phyloP scores from a whole-genome alignment of 2,888 invertebrate genomes.

The Metallyticus violacea region DNA sequence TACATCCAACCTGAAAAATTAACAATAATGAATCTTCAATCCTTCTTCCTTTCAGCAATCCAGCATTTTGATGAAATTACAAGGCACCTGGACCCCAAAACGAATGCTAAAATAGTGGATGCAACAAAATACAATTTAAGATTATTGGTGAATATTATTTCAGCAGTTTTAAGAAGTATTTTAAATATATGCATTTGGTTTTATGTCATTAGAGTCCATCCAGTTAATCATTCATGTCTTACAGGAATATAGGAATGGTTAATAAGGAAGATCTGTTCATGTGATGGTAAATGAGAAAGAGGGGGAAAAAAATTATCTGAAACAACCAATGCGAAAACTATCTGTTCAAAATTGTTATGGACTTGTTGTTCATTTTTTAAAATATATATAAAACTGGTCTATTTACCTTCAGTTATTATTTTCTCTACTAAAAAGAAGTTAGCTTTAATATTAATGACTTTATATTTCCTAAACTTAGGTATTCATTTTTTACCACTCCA shows the following conservation, averaged over 20 bases:
- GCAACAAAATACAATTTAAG: neutral
- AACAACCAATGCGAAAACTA: neutral
- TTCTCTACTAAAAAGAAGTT: no score
- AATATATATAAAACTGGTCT: no score
- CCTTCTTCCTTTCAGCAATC: neutral
- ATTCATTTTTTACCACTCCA: no score
- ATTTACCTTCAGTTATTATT: no score
- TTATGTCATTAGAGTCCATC: neutral
- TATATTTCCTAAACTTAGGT: no score
- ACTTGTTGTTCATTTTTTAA: neutral
- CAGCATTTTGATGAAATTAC: neutral
- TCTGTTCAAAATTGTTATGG: no score
- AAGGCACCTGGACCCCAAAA: neutral
- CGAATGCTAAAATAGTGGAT: neutral
- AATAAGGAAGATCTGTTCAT: neutral
- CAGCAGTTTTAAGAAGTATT: neutral
- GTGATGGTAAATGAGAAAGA: neutral
- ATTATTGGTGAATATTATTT: neutral
- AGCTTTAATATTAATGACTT: no score
- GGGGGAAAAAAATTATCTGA: neutral
- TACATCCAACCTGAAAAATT: neutral
- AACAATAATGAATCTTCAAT: neutral
- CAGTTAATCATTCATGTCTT: neutral
- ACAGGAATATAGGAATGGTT: neutral
- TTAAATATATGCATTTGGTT: neutral